These are phyloP conservation scores for Sebastiscus tertius DNA, from an alignment of 2,797 vertebrate species.

Conservation along the genomic window DNA sequence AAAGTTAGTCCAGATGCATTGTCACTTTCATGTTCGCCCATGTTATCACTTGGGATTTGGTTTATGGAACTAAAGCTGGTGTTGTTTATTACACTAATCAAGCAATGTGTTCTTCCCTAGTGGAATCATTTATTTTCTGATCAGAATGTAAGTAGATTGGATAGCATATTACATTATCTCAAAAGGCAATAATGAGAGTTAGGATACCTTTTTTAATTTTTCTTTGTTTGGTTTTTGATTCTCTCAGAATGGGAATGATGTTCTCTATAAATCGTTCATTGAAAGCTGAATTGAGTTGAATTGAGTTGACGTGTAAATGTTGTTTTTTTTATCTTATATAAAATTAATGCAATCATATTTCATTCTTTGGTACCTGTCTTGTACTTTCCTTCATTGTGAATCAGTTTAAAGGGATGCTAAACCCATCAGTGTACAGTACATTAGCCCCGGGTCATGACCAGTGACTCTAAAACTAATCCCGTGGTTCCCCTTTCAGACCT, in stretches of 20 bases:
- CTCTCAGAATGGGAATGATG: background rate
- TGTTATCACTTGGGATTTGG: background rate
- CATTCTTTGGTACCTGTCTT: no score
- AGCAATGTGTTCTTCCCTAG: background rate
- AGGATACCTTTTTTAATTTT: background rate
- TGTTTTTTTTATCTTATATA: background rate
- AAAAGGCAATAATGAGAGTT: background rate
- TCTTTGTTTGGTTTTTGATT: background rate
- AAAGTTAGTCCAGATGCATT: background rate
- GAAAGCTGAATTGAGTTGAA: background rate
- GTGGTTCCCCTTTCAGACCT: slow-evolving; percentile 83
- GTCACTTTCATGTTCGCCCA: background rate
- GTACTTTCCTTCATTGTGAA: background rate
- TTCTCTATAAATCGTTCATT: background rate
- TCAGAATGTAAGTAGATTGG: background rate
- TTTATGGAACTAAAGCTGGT: background rate
- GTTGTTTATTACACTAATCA: background rate
- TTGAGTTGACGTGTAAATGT: background rate
- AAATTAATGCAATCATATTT: background rate
- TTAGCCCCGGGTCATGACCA: background rate
- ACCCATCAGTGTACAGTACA: background rate
- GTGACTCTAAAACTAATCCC: slow-evolving; percentile 13
- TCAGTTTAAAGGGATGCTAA: background rate
- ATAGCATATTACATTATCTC: background rate
- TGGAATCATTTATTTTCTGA: background rate